Conservation (phyloP, 2,797 vertebrate genomes). For the Ceyx erithaca region DNA sequence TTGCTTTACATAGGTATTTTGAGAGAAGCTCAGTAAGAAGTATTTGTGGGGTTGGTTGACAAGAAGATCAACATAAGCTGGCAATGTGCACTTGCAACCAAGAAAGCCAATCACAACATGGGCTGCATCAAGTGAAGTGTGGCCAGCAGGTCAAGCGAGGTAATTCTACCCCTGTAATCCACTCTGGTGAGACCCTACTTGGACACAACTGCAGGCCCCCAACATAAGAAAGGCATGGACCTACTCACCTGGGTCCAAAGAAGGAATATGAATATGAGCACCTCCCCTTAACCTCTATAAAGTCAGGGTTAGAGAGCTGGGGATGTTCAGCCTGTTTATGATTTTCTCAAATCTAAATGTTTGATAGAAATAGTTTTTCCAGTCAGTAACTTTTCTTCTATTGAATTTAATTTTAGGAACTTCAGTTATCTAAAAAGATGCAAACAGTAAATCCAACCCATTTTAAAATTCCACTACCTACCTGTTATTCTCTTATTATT, state of each 20-base stretch:
- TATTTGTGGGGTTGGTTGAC: not conserved
- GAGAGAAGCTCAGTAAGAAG: not conserved
- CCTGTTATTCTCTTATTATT: not conserved
- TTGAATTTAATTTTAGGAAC: slow-evolving; percentile 6
- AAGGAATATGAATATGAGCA: not conserved
- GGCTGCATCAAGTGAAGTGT: not conserved
- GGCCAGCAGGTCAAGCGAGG: not conserved
- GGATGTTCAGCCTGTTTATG: not conserved
- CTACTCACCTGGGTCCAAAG: not conserved
- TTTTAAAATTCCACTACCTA: slow-evolving; percentile 33
- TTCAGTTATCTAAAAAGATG: not conserved
- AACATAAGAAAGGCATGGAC: not conserved
- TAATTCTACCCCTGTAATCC: no score
- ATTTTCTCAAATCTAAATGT: slow-evolving; percentile 35
- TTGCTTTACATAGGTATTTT: accelerated
- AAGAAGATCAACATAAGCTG: no score
- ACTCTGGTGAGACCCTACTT: not conserved
- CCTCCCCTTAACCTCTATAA: not conserved
- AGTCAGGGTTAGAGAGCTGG: not conserved
- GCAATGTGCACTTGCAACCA: not conserved
- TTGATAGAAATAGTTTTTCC: slow-evolving; percentile 30
- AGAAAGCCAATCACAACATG: not conserved
- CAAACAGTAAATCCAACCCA: not conserved
- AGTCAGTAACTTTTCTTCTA: not conserved
- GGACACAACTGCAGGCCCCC: not conserved